Conservation (phyloP, 2,888 invertebrate genomes). For the Dynastes tityus region DNA sequence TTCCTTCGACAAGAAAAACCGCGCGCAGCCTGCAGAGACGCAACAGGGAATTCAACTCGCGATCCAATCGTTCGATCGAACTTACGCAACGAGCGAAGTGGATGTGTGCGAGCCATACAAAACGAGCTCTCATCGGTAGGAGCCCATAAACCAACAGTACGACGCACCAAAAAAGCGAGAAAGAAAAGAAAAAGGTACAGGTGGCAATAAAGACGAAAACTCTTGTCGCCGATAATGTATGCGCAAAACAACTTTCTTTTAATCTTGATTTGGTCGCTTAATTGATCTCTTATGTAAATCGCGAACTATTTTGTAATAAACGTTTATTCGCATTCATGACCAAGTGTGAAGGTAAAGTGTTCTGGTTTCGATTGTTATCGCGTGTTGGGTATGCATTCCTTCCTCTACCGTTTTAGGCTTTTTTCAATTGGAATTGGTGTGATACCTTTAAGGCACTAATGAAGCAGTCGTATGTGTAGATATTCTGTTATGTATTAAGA, state of each 20-base stretch:
- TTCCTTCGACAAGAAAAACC: conserved; percentile 8
- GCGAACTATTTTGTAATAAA: conserved; percentile 15
- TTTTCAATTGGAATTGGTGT: conserved; percentile 4
- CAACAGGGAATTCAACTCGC: conserved; percentile 7
- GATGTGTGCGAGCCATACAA: background rate
- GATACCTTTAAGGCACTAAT: background rate
- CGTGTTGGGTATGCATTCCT: conserved; percentile 5
- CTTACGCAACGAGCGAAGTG: conserved; percentile 2
- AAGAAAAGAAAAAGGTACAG: conserved; percentile 9
- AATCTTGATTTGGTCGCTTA: conserved; percentile 21
- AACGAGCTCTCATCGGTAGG: conserved; percentile 1
- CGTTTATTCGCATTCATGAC: conserved; percentile 29
- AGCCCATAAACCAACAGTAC: background rate
- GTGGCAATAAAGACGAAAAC: conserved; percentile 12
- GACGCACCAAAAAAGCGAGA: conserved; percentile 3
- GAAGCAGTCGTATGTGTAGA: background rate
- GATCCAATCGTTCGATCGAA: conserved; percentile 12
- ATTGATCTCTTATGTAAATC: conserved; percentile 30
- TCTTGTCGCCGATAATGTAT: conserved; percentile 11
- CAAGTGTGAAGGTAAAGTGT: conserved; percentile 23
- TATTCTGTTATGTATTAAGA: background rate
- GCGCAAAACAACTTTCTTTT: conserved; percentile 25
- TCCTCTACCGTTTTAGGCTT: conserved; percentile 10
- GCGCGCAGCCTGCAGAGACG: background rate
- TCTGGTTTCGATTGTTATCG: conserved; percentile 22